These are phyloP conservation scores for Rhabdornis inornatus DNA, from an alignment of 2,113 vertebrate genomes.

Conservation along the genomic window DNA sequence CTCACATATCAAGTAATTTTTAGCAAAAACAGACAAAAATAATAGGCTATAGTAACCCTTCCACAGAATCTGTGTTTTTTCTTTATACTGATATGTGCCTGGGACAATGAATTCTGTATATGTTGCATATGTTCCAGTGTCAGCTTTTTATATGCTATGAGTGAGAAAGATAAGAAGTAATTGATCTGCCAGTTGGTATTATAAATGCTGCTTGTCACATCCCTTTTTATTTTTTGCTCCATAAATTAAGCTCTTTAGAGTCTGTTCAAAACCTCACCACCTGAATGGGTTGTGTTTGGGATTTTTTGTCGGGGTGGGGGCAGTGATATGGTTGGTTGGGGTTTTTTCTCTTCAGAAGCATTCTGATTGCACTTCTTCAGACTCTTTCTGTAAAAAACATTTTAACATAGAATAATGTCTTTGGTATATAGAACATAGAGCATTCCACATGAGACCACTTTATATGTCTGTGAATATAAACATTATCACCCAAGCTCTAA, in stretches of 20 bases:
- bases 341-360: background rate
- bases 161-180: background rate
- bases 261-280: background rate
- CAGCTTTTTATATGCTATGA: background rate
- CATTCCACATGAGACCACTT: background rate
- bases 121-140: background rate
- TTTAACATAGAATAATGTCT: background rate
- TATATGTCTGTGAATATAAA: background rate
- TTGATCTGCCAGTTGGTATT: background rate
- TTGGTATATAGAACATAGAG: background rate
- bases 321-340: fast-evolving
- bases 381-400: background rate
- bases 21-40: too few relatives aligned
- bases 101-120: background rate
- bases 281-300: background rate
- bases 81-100: background rate
- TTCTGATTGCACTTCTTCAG: background rate
- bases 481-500: background rate
- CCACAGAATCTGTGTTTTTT: background rate
- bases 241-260: background rate
- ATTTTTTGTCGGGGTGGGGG: background rate
- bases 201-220: background rate
- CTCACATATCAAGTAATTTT: background rate
- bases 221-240: background rate
- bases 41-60: background rate